Conservation (phyloP, 2,888 invertebrate species). For the Agrochola lychnidis region DNA sequence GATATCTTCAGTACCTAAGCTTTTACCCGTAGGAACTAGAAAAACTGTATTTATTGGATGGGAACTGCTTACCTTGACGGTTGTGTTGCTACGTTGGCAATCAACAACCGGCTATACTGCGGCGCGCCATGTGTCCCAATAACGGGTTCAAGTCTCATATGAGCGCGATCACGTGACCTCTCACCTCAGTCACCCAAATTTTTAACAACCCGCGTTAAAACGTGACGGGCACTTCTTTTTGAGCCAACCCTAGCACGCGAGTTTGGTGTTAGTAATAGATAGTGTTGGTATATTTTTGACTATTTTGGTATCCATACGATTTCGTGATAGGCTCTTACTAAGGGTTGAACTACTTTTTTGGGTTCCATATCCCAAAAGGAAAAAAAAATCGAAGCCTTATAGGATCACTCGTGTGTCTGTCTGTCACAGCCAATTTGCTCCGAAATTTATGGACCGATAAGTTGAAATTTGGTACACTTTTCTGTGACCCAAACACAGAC, state of each 20-base stretch:
- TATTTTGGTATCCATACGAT: neutral
- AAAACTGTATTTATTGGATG: neutral
- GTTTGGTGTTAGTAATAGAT: too few species aligned
- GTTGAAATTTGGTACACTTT: too few species aligned
- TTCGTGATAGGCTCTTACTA: neutral
- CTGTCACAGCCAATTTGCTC: too few species aligned
- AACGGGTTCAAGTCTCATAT: neutral
- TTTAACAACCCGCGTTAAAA: neutral
- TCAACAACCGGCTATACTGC: neutral
- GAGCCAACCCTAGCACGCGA: neutral
- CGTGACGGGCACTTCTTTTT: neutral
- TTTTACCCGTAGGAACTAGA: neutral
- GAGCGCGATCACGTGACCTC: neutral
- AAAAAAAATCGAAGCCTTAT: too few species aligned
- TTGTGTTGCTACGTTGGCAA: neutral
- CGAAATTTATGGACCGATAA: too few species aligned
- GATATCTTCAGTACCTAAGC: neutral
- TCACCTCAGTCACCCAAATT: neutral
- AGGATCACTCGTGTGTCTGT: too few species aligned
- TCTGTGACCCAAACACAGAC: too few species aligned
- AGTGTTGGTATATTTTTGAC: neutral
- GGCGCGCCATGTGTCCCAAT: neutral
- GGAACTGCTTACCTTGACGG: neutral
- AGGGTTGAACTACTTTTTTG: neutral
- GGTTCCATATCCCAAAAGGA: too few species aligned